Conservation (phyloP, 2,113 vertebrate genomes). For the Cacatua alba region DNA sequence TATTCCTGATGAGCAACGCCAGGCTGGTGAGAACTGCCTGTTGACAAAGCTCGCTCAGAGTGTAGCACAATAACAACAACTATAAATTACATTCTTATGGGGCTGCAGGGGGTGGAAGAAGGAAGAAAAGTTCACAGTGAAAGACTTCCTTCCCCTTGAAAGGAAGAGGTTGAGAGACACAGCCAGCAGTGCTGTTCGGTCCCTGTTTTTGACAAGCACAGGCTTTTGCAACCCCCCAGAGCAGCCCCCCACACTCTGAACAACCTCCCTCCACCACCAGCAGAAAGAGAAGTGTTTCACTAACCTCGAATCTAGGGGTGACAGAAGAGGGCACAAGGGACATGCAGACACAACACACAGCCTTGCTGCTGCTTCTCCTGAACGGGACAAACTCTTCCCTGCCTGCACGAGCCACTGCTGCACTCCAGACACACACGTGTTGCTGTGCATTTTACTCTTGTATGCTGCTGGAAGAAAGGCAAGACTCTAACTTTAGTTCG, state of each 20-base stretch:
- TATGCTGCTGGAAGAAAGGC: not conserved
- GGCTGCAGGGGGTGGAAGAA: not conserved
- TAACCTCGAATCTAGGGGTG: not conserved
- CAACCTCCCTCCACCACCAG: not conserved
- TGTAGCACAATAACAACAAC: not conserved
- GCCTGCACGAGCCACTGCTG: not conserved
- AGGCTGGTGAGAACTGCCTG: not conserved
- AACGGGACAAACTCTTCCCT: not conserved
- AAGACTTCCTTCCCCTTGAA: not conserved
- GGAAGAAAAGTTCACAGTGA: not conserved
- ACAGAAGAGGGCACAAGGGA: not conserved
- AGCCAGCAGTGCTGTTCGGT: not conserved
- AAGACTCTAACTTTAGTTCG: not conserved
- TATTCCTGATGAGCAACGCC: accelerated
- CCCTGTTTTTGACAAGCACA: not conserved
- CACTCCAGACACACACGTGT: not conserved
- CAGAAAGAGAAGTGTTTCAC: not conserved
- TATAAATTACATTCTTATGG: not conserved
- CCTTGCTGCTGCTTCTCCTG: not conserved
- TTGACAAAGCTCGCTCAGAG: not conserved
- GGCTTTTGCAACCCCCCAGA: not conserved
- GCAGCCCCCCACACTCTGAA: not conserved
- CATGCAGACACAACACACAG: not conserved
- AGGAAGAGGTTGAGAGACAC: not conserved
- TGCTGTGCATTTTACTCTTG: not conserved